Percentiles rank a stretch among this genome's conserved stretches.
Conservation (phyloP, 1,140 invertebrate species). For the Drosophila eugracilis region DNA sequence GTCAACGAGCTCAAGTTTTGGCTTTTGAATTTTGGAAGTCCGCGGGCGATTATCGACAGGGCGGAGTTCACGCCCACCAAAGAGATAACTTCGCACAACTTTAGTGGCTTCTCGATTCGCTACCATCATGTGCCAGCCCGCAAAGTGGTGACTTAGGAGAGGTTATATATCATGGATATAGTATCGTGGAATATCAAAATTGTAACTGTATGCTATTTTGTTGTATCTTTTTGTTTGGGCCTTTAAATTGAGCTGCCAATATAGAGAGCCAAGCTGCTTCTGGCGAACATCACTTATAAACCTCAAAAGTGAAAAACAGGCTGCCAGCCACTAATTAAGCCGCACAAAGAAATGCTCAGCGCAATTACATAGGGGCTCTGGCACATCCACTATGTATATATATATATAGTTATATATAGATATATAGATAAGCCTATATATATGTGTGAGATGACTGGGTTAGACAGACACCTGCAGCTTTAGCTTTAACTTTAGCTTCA, state of each 20-base stretch:
- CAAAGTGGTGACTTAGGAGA: neutral
- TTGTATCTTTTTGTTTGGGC: slow-evolving; percentile 18
- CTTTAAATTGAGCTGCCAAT: slow-evolving; percentile 5
- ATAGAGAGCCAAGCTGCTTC: neutral
- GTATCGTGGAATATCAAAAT: slow-evolving; percentile 5
- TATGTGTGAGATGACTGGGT: slow-evolving; percentile 30
- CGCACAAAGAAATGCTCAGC: slow-evolving; percentile 57
- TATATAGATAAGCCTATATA: slow-evolving; percentile 5
- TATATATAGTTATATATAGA: slow-evolving; percentile 7
- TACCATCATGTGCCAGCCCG: slow-evolving; percentile 3
- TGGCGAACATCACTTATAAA: slow-evolving; percentile 48
- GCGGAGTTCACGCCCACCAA: slow-evolving; percentile 85
- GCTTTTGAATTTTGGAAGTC: slow-evolving; percentile 87
- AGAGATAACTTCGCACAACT: slow-evolving; percentile 60
- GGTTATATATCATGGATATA: neutral
- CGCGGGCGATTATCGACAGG: slow-evolving; percentile 87
- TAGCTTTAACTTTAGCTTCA: slow-evolving; percentile 19
- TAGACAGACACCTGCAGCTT: slow-evolving; percentile 68
- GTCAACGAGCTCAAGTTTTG: slow-evolving; percentile 88
- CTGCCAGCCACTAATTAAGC: slow-evolving; percentile 72
- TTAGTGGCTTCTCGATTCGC: slow-evolving; percentile 54
- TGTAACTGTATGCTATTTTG: neutral
- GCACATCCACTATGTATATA: slow-evolving; percentile 18
- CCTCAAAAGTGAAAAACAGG: slow-evolving; percentile 36
- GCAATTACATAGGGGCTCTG: slow-evolving; percentile 31